A percentile compares a stretch with the other conserved stretches of the same genome.
These are phyloP conservation scores for Drosophila guanche DNA, from an alignment of 1,140 invertebrate genomes.

Conservation along the genomic window DNA sequence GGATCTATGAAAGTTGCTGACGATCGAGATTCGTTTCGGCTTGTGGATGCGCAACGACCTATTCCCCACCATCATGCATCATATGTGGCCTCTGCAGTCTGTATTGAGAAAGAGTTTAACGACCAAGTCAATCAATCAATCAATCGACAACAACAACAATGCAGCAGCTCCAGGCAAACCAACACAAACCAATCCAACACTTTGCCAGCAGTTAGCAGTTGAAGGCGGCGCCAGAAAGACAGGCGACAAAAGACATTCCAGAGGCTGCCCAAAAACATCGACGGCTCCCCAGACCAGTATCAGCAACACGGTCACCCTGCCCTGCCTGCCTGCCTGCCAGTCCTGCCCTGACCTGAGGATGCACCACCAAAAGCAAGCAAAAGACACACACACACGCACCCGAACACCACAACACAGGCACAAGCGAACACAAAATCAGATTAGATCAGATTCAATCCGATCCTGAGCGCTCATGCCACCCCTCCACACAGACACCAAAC, in stretches of 20 bases:
- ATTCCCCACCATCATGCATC: slow-evolving; percentile 83
- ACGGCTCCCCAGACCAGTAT: slow-evolving; percentile 33
- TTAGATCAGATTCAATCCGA: too few relatives aligned
- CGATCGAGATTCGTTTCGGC: slow-evolving; percentile 41
- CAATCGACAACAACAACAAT: too few relatives aligned
- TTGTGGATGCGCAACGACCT: slow-evolving; percentile 36
- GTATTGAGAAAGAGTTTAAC: slow-evolving; percentile 67
- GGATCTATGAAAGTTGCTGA: slow-evolving; percentile 52
- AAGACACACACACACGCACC: background rate
- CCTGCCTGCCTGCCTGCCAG: too few relatives aligned
- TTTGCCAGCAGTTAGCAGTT: slow-evolving; percentile 27
- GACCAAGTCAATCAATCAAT: background rate
- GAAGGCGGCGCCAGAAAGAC: slow-evolving; percentile 59
- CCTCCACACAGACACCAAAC: slow-evolving; percentile 19
- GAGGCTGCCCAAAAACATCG: slow-evolving; percentile 55
- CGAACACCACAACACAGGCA: too few relatives aligned
- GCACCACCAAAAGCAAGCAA: slow-evolving; percentile 41
- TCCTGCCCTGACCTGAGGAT: slow-evolving; percentile 14
- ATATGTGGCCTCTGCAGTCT: slow-evolving; percentile 82
- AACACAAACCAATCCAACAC: background rate
- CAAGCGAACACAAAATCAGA: too few relatives aligned
- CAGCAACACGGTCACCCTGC: slow-evolving; percentile 38
- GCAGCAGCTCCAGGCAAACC: slow-evolving; percentile 14
- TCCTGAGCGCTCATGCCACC: slow-evolving; percentile 6
- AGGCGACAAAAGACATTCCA: slow-evolving; percentile 41